These are phyloP conservation scores for Anthopleura xanthogrammica DNA, from an alignment of 92 coral and sea anemone genomes.

Conservation along the genomic window DNA sequence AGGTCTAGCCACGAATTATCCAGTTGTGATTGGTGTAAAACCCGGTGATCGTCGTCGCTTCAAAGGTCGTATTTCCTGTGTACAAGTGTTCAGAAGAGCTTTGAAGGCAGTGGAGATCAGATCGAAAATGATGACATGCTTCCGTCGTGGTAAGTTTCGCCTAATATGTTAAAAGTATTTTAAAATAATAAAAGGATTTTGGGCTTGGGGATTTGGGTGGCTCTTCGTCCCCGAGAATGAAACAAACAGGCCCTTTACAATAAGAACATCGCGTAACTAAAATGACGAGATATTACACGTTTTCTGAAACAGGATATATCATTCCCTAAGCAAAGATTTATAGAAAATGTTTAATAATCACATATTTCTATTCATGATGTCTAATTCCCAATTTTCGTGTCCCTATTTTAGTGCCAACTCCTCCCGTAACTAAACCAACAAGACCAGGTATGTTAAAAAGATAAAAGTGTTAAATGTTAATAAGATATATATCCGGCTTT, in stretches of 20 bases:
- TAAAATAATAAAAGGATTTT: too few species aligned
- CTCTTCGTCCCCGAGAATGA: too few species aligned
- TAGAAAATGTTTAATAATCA: too few species aligned
- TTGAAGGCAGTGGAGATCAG: slow-evolving; percentile 46
- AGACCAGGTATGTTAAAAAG: neutral
- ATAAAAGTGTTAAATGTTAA: neutral
- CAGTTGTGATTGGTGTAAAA: slow-evolving; percentile 54
- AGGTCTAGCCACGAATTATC: slow-evolving; percentile 51
- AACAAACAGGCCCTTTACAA: too few species aligned
- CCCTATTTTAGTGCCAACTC: neutral
- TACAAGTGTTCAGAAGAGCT: slow-evolving; percentile 60
- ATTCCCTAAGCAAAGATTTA: too few species aligned
- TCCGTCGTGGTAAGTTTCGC: slow-evolving; percentile 14
- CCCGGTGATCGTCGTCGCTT: slow-evolving; percentile 62
- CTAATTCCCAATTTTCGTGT: neutral
- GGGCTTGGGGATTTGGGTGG: too few species aligned
- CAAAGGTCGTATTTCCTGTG: slow-evolving; percentile 58
- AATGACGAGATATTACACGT: too few species aligned
- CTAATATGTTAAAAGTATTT: too few species aligned
- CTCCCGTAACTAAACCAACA: neutral
- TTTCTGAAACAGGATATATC: too few species aligned
- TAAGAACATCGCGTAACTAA: too few species aligned
- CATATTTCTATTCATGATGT: neutral
- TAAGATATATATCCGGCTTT: too few species aligned
- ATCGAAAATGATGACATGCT: slow-evolving; percentile 38